A percentile compares a stretch with the other conserved stretches of the same genome.
phyloP scores from a whole-genome alignment of 2,113 vertebrate genomes.

The Tautogolabrus adspersus region DNA sequence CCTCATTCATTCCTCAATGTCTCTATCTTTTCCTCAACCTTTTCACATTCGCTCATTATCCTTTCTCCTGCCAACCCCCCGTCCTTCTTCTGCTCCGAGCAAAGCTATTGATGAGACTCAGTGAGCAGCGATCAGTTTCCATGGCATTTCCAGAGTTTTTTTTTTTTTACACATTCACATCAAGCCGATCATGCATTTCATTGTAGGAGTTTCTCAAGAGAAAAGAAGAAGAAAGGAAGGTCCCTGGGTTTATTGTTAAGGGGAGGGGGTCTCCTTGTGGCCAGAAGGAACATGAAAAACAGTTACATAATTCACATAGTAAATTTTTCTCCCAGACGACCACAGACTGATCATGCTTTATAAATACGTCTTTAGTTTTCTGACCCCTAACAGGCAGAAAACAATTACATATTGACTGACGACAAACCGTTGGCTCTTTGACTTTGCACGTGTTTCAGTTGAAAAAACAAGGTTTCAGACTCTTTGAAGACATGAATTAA shows the following conservation, averaged over 20 bases:
- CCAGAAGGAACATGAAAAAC: not conserved
- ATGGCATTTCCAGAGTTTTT: conserved; percentile 27
- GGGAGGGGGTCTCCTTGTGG: too few species aligned
- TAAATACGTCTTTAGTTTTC: too few species aligned
- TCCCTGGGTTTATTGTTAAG: not conserved
- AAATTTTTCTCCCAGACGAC: not conserved
- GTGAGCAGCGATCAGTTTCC: conserved; percentile 30
- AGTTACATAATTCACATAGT: not conserved
- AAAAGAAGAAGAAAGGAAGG: not conserved
- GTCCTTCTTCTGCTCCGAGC: not conserved
- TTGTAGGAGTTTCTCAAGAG: not conserved
- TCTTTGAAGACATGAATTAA: too few species aligned
- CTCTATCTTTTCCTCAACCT: not conserved
- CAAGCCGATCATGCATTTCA: not conserved
- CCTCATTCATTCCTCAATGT: not conserved
- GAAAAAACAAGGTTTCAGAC: too few species aligned
- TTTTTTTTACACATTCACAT: conserved; percentile 13
- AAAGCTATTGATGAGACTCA: conserved; percentile 29
- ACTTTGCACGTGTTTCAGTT: too few species aligned
- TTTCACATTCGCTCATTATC: conserved; percentile 7
- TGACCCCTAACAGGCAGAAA: too few species aligned
- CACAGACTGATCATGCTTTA: not conserved
- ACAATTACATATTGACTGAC: too few species aligned
- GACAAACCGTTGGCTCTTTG: too few species aligned
- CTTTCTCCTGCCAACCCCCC: not conserved